Evolutionary conservation across 2,797 vertebrate species (phyloP), one percentile per base, ranked within the genome.

Genomic region (Amblyraja radiata): DNA sequence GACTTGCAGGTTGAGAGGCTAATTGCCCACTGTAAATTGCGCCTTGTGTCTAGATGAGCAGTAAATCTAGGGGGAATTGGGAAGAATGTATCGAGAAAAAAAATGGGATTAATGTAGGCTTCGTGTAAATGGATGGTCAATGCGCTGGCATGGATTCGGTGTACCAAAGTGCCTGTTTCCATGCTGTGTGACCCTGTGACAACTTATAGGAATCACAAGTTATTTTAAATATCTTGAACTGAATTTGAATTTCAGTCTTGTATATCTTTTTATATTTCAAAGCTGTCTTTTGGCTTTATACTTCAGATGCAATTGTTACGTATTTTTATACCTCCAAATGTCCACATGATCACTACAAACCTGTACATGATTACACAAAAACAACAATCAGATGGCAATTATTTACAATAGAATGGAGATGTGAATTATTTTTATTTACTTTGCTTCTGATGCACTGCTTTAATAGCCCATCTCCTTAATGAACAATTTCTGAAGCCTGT

Each of bases 321-420:
- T 88, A 88, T 88, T 88, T 88, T 84, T 84, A 84, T 61, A 88
- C 7, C n/a, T 88, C 61, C 61, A 88, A 16, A n/a, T 36, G n/a
- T 73, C 21, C 71, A 74, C 21, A 74, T 74, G 16, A 74, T 21
- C 71, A 74, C 71, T 74, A 74, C 71, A 74, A 74, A 79, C 74
- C 71, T 71, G n/a, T 91, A 91, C 36, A 25, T 6, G 21, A 91
- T 90, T 65, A 46, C 21, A 73, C 14, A 68, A 54, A 28, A 54
- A 21, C 25, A 5, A 28, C 16, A 90, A 18, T 88, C 21, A 36
- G 84, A 46, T 88, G 3, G 32, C 25, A 63, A 32, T 68, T 71
- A 74, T 74, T 32, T 2, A 14, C 46, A 23, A 68, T 6, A 46
- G 61, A 65, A 32, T 68, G 6, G n/a, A 88, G 32, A 11, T 91